phyloP scores from a whole-genome alignment of 1,140 invertebrate genomes.

The Drosophila prosaltans region DNA sequence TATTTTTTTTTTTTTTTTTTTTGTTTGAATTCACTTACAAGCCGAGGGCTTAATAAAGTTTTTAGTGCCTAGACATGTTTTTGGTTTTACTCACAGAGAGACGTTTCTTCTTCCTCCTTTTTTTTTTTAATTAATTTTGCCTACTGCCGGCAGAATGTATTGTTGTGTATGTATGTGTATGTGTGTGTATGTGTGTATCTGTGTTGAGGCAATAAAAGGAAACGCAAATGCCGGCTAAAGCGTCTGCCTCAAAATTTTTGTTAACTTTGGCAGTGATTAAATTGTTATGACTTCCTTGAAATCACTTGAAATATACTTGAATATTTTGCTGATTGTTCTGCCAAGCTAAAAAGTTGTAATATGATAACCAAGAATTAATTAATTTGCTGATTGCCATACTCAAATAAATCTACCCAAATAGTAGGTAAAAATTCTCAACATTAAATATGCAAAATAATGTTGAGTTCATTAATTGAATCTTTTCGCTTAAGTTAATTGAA shows the following conservation, averaged over 20 bases:
- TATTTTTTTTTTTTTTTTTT: conserved; percentile 35
- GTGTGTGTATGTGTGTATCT: conserved; percentile 34
- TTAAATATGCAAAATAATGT: too few relatives aligned
- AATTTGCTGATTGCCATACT: conserved; percentile 8
- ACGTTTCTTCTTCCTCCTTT: conserved; percentile 19
- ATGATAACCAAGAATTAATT: conserved; percentile 10
- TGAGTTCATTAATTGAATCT: background rate
- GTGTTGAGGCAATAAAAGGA: conserved; percentile 67
- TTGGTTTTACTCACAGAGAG: conserved; percentile 59
- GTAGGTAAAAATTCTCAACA: background rate
- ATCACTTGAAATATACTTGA: conserved; percentile 15
- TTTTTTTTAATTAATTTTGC: conserved; percentile 77
- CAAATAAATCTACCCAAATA: background rate
- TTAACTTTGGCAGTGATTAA: conserved; percentile 69
- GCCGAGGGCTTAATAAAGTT: conserved; percentile 71
- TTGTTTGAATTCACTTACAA: conserved; percentile 61
- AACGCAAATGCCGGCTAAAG: conserved; percentile 56
- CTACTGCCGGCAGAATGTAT: conserved; percentile 56
- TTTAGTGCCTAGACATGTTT: conserved; percentile 80
- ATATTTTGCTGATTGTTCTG: background rate
- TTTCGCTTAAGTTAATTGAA: background rate
- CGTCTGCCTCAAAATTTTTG: conserved; percentile 44
- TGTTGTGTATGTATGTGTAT: conserved; percentile 25
- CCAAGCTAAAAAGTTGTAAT: conserved; percentile 2
- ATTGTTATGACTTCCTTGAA: conserved; percentile 62